These are phyloP conservation scores for Xestobium rufovillosum DNA, from an alignment of 2,888 invertebrate species.

Conservation along the genomic window DNA sequence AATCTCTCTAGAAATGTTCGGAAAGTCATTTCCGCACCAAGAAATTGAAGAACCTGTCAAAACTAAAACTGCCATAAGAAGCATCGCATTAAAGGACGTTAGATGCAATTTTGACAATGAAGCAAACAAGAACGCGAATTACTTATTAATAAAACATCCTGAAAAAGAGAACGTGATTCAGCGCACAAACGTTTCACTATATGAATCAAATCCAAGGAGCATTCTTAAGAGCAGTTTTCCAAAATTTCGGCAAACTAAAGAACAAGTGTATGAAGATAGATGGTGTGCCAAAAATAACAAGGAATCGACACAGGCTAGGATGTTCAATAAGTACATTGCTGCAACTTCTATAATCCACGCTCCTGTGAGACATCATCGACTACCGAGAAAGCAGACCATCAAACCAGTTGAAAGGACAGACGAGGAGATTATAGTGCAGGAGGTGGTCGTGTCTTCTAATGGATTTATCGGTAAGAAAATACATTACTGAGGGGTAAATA, in stretches of 20 bases:
- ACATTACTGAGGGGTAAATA: no score
- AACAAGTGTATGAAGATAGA: slow-evolving; percentile 22
- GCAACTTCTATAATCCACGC: slow-evolving; percentile 38
- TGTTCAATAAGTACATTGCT: slow-evolving; percentile 36
- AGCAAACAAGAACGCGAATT: slow-evolving; percentile 22
- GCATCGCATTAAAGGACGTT: slow-evolving; percentile 8
- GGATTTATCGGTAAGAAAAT: slow-evolving; percentile 38
- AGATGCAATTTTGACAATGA: slow-evolving; percentile 10
- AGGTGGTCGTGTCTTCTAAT: slow-evolving; percentile 37
- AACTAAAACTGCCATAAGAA: slow-evolving; percentile 26
- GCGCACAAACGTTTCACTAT: slow-evolving; percentile 7
- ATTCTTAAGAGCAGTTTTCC: slow-evolving; percentile 33
- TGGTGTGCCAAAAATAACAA: slow-evolving; percentile 34
- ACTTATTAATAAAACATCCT: slow-evolving; percentile 32
- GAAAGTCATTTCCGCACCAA: slow-evolving; percentile 8
- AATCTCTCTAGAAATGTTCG: slow-evolving; percentile 9
- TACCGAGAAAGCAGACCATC: slow-evolving; percentile 42
- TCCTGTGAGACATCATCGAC: slow-evolving; percentile 34
- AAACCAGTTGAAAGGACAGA: slow-evolving; percentile 36
- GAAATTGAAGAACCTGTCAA: slow-evolving; percentile 8
- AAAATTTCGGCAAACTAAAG: slow-evolving; percentile 3
- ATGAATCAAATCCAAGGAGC: slow-evolving; percentile 34
- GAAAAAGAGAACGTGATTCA: slow-evolving; percentile 39
- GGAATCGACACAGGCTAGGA: slow-evolving; percentile 33
- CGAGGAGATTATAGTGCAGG: slow-evolving; percentile 41